These are phyloP conservation scores for Polydrusus pterygomalis DNA, from an alignment of 2,888 invertebrate genomes.

Conservation along the genomic window DNA sequence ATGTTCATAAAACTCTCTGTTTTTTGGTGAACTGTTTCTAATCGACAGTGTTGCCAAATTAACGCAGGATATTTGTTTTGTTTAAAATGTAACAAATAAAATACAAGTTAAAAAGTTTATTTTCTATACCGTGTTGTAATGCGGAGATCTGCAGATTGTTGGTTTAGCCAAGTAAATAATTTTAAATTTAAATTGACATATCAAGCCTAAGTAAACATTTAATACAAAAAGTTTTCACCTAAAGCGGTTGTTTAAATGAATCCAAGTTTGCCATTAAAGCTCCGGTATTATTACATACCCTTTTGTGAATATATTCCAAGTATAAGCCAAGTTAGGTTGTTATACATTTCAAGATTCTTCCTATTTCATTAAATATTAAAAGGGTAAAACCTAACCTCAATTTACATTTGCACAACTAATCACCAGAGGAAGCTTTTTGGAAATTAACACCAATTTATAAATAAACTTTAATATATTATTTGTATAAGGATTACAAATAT, in stretches of 20 bases:
- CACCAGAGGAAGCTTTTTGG: not conserved
- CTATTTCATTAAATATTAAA: slow-evolving; percentile 12
- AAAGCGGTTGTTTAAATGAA: not conserved
- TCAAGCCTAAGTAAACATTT: not conserved
- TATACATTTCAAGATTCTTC: slow-evolving; percentile 11
- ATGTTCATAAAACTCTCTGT: no score
- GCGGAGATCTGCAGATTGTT: no score
- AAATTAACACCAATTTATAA: not conserved
- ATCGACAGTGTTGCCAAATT: no score
- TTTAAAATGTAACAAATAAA: no score
- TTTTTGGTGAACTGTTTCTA: no score
- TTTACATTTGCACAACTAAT: not conserved
- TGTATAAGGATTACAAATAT: no score
- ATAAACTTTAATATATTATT: no score
- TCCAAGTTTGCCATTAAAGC: slow-evolving; percentile 5
- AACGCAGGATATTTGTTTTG: no score
- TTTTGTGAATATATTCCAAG: slow-evolving; percentile 4
- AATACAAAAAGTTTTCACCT: slow-evolving; percentile 1
- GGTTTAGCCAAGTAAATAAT: not conserved
- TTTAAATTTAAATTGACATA: not conserved
- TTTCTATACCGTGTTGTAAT: no score
- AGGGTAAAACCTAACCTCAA: not conserved
- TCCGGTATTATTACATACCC: not conserved
- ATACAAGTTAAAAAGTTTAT: no score
- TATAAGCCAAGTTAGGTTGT: not conserved